phyloP scores from a whole-genome alignment of 2,113 vertebrate species.

The Rhinolophus ferrumequinum region DNA sequence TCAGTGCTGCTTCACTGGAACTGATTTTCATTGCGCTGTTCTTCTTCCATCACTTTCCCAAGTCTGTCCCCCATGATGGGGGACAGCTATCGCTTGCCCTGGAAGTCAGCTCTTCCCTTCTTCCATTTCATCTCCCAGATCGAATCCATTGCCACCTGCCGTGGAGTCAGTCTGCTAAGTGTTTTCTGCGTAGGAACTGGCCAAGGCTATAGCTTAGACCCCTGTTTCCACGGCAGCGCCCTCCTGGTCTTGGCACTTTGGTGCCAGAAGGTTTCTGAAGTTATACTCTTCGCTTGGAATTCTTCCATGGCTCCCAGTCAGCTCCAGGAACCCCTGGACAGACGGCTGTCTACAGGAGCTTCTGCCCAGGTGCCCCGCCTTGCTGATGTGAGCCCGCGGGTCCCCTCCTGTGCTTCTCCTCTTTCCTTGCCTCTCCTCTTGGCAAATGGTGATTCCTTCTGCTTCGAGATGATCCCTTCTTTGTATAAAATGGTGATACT shows the following conservation, averaged over 20 bases:
- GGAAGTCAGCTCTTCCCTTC: not conserved
- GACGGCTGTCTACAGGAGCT: not conserved
- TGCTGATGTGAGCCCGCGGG: accelerated
- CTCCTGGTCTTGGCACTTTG: not conserved
- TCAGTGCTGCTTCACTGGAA: not conserved
- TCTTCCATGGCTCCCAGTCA: not conserved
- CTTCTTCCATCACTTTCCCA: not conserved
- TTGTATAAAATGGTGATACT: not conserved
- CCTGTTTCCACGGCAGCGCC: not conserved
- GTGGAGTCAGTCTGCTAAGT: not conserved
- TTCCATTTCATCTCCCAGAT: accelerated
- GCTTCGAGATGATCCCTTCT: not conserved
- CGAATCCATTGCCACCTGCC: accelerated
- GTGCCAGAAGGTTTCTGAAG: not conserved
- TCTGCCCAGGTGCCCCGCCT: not conserved
- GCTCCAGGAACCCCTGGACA: not conserved
- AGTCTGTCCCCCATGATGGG: not conserved
- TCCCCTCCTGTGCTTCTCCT: accelerated
- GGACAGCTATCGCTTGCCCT: not conserved
- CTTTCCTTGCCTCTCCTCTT: not conserved
- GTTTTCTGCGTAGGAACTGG: not conserved
- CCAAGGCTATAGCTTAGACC: not conserved
- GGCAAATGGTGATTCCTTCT: not conserved
- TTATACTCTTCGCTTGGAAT: not conserved
- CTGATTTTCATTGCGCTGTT: not conserved